Evolutionary conservation across 2,888 invertebrate genomes (phyloP).

Genomic region (Mamestra brassicae): DNA sequence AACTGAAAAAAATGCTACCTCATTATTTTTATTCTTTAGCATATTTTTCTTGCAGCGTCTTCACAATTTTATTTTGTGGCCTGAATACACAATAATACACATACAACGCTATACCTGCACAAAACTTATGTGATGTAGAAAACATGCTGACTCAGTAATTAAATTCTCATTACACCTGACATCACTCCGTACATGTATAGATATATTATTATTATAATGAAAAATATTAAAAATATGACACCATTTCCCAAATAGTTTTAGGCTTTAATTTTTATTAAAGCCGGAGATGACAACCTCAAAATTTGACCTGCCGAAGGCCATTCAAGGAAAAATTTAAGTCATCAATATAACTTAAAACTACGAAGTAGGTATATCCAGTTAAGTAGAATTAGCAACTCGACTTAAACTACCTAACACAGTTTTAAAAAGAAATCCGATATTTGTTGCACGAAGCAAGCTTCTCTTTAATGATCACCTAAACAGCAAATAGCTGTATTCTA

Average conservation of each 20-base stretch:
- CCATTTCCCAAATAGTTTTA: no score
- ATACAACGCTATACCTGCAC: neutral
- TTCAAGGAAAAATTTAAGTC: no score
- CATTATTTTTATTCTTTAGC: constrained; percentile 8
- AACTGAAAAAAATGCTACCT: constrained; percentile 7
- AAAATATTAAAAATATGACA: no score
- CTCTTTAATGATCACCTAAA: constrained; percentile 13
- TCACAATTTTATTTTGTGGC: constrained; percentile 18
- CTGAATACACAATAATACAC: constrained; percentile 4
- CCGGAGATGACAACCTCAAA: no score
- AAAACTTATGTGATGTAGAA: neutral
- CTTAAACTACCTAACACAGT: neutral
- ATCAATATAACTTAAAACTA: no score
- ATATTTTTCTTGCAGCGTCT: constrained; percentile 16
- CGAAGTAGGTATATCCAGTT: no score
- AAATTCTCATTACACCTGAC: constrained; percentile 17
- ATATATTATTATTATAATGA: no score
- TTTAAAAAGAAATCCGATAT: constrained; percentile 6
- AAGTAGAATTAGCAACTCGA: no score
- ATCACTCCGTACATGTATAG: neutral
- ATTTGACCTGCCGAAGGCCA: no score
- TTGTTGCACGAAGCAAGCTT: neutral
- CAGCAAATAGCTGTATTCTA: constrained; percentile 40
- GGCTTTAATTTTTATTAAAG: no score
- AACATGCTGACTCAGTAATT: constrained; percentile 11